Evolutionary conservation across 1,140 invertebrate species (phyloP).

Genomic region (Achatina immaculata): DNA sequence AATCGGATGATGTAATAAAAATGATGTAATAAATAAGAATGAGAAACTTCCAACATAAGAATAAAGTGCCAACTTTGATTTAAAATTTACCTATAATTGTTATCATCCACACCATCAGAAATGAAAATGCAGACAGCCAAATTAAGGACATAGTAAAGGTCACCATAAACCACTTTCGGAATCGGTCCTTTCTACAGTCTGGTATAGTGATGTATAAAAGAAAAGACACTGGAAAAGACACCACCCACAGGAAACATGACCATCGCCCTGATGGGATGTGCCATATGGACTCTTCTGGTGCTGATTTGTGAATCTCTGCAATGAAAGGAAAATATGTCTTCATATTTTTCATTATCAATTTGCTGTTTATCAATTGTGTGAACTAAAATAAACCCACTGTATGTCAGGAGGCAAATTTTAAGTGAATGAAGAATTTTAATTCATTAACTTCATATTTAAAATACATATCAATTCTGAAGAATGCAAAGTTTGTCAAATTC

Average conservation of each 20-base stretch:
- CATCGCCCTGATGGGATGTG: conserved; percentile 53
- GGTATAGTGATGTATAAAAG: conserved; percentile 82
- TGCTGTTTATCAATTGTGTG: no score
- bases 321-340: neutral
- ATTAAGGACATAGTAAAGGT: conserved; percentile 90
- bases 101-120: conserved; percentile 92
- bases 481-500: no score
- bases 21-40: no score
- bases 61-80: no score
- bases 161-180: conserved; percentile 85
- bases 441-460: no score
- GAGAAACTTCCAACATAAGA: no score
- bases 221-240: conserved; percentile 74
- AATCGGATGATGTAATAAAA: no score
- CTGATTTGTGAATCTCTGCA: conserved; percentile 29
- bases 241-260: conserved; percentile 76
- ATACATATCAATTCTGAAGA: no score
- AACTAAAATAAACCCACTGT: no score
- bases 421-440: no score
- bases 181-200: conserved; percentile 79
- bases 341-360: no score
- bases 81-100: conserved; percentile 87
- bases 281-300: conserved; percentile 52
- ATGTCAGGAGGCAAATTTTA: no score
- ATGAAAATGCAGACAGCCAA: conserved; percentile 90